phyloP scores from a whole-genome alignment of 2,113 vertebrate species.

The Monopterus albus region DNA sequence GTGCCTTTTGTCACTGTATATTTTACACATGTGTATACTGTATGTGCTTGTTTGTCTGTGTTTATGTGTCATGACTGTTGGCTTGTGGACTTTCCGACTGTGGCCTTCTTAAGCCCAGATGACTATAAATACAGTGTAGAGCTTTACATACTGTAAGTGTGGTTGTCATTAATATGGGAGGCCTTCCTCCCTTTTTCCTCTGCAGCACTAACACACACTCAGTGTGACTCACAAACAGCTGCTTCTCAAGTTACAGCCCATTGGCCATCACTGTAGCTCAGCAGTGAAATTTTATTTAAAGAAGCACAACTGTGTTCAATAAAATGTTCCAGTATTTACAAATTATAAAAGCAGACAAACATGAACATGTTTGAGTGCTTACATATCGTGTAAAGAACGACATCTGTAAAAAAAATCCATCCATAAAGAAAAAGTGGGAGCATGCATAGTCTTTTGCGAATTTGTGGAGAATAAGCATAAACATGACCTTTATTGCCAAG shows the following conservation, averaged over 20 bases:
- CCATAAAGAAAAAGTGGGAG: not conserved
- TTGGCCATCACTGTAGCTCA: conserved; percentile 6
- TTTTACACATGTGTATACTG: no score
- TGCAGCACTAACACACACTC: conserved; percentile 35
- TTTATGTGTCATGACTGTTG: conserved; percentile 19
- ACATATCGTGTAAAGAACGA: not conserved
- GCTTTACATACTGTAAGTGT: conserved; percentile 67
- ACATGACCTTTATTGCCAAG: no score
- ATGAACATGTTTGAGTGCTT: not conserved
- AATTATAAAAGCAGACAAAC: conserved; percentile 22
- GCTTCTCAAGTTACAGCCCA: conserved; percentile 37
- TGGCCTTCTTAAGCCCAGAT: conserved; percentile 61
- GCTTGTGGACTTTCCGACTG: conserved; percentile 62
- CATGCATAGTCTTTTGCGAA: not conserved
- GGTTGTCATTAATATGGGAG: conserved; percentile 72
- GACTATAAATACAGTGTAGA: conserved; percentile 64
- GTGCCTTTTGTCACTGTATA: no score
- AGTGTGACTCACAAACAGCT: conserved; percentile 48
- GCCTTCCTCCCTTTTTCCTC: conserved; percentile 30
- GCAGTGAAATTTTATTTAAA: conserved; percentile 40
- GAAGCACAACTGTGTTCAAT: conserved; percentile 34
- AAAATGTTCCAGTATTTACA: conserved; percentile 23
- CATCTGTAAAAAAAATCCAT: no score
- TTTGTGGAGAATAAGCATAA: not conserved
- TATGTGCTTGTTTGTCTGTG: not conserved